These are phyloP conservation scores for Drosophila tanythrix DNA, from an alignment of 2,888 invertebrate species.

Conservation along the genomic window DNA sequence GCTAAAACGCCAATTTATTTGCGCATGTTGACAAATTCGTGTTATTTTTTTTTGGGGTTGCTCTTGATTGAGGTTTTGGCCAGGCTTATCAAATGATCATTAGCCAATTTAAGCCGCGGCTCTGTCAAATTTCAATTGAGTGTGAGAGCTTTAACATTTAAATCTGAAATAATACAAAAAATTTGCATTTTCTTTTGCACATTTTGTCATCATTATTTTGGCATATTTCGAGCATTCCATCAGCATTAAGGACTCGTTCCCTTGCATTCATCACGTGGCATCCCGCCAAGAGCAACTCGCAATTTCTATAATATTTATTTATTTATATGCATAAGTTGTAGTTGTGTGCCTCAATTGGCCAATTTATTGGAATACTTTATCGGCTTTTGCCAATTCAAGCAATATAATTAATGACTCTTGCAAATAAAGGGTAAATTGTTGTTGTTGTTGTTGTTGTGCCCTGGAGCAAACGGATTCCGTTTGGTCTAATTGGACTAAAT, in stretches of 20 bases:
- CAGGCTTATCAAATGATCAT: not conserved
- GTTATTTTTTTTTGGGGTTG: not conserved
- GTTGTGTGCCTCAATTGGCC: constrained; percentile 5
- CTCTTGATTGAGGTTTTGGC: not conserved
- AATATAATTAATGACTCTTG: constrained; percentile 34
- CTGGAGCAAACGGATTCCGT: not conserved
- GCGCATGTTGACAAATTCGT: not conserved
- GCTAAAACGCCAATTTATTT: not conserved
- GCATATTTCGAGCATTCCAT: not conserved
- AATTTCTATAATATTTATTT: not conserved
- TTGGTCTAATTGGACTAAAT: constrained; percentile 37
- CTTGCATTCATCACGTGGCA: not conserved
- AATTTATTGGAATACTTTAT: constrained; percentile 38
- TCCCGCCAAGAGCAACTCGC: not conserved
- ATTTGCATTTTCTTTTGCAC: not conserved
- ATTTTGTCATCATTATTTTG: not conserved
- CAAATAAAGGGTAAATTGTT: constrained; percentile 22
- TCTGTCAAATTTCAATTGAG: not conserved
- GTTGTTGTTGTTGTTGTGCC: not conserved
- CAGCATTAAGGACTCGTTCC: not conserved
- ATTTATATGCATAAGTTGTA: constrained; percentile 1
- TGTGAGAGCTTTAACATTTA: not conserved
- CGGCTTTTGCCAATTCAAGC: constrained; percentile 23
- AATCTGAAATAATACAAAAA: not conserved
- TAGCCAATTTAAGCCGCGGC: not conserved